Base-by-base conservation (phyloP, 2,888 invertebrate species). In the Drosophila aldrichi region DNA sequence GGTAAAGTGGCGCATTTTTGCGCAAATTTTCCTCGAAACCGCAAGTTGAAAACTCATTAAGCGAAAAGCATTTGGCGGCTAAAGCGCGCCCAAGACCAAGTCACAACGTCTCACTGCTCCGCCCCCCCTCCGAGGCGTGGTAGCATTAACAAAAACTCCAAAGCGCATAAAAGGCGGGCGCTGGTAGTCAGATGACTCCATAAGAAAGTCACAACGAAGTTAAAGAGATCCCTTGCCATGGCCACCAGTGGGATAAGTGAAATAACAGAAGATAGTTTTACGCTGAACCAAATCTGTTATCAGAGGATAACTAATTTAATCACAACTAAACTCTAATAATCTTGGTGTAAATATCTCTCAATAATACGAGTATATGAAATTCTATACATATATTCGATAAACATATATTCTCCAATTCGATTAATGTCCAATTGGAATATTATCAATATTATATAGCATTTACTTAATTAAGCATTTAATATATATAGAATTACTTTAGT, bases 1-100 rank as follows among this genome's bases (percentile, higher is more conserved):
- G 71, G 76, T 69, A 89, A 84, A 77, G 85, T 88, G 88, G 79
- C 89, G 88, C 89, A 89, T 84, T 84, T 89, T 89, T 85, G 89
- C 77, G 72, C 80, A 82, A 90, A 89, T 86, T 86, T 82, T 79
- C 67, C 62, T 71, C 62, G 79, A 81, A 86, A 88, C 86, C 86
- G 86, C 86, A 90, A 88, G 90, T 82, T 73, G 87, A 90, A 85
- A 86, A 86, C 89, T 86, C 86, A 86, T 86, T 86, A 90, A 76
- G 89, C 87, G 81, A 81, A 86, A 88, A 86, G 90, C 83, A 88
- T 90, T 85, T 73, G 77, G 68, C 71, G 78, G 77, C 77, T 67
- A 74, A 69, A 79, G 66, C 61, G 59, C 74, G 66, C 74, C 70
- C 78, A 73, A 43, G 41, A 32, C 56, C n/a, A n/a, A n/a, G 7